Evolutionary conservation across 1,140 invertebrate genomes (phyloP).

Genomic region (Panagrolaimus sp.): DNA sequence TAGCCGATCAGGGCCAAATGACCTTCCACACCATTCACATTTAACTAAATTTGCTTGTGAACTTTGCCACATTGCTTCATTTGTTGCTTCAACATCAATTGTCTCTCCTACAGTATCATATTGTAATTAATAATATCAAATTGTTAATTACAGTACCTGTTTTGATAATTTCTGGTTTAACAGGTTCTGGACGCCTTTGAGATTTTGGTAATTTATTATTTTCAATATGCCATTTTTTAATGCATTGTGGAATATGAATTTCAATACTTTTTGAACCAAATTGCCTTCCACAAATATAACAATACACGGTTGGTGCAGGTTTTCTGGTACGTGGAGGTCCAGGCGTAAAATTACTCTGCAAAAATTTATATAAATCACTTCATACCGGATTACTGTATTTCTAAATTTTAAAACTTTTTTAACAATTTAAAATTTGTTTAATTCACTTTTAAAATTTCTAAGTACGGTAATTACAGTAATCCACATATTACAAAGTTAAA

Average conservation of each 20-base stretch:
- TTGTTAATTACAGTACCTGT: slow-evolving; percentile 61
- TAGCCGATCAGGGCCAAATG: slow-evolving; percentile 69
- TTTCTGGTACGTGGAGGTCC: slow-evolving; percentile 31
- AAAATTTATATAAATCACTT: slow-evolving; percentile 4
- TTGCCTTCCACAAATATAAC: slow-evolving; percentile 72
- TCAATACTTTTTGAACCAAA: slow-evolving; percentile 70
- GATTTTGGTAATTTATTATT: slow-evolving; percentile 67
- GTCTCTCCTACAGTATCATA: slow-evolving; percentile 45
- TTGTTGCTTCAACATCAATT: slow-evolving; percentile 64
- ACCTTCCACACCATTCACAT: slow-evolving; percentile 69
- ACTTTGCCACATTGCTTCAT: slow-evolving; percentile 65
- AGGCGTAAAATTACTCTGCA: slow-evolving; percentile 38
- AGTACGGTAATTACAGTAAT: too few species aligned
- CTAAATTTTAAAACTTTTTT: too few species aligned
- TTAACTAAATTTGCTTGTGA: slow-evolving; percentile 67
- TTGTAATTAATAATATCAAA: slow-evolving; percentile 30
- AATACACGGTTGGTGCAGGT: slow-evolving; percentile 65
- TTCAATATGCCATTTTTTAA: slow-evolving; percentile 71
- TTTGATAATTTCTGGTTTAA: slow-evolving; percentile 66
- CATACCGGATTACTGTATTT: too few species aligned
- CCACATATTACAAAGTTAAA: too few species aligned
- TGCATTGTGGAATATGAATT: slow-evolving; percentile 74
- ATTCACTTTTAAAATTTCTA: too few species aligned
- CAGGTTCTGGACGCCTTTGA: slow-evolving; percentile 65
- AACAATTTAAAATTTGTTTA: too few species aligned